These are phyloP conservation scores for Calliphora vicina DNA, from an alignment of 1,140 invertebrate species.

Conservation along the genomic window DNA sequence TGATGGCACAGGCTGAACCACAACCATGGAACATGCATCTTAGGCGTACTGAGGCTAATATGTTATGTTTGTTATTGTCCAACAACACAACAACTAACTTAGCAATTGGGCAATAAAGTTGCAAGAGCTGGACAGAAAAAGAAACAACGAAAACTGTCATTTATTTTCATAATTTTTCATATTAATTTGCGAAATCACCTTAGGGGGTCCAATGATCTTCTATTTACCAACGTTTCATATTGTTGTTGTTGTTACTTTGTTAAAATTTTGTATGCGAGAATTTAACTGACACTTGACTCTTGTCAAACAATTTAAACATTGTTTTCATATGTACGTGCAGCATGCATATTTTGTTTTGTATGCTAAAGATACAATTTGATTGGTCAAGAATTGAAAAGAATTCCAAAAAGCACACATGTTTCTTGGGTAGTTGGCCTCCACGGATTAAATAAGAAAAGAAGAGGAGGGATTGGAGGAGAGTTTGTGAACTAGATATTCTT, in stretches of 20 bases:
- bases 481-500: too few relatives aligned
- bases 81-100: too few relatives aligned
- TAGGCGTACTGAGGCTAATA: not conserved
- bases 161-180: conserved; percentile 35
- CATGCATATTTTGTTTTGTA: not conserved
- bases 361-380: not conserved
- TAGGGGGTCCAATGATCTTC: conserved; percentile 7
- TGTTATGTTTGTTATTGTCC: not conserved
- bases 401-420: not conserved
- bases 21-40: not conserved
- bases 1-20: not conserved
- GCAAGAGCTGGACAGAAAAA: not conserved
- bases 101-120: not conserved
- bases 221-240: not conserved
- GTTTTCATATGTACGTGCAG: not conserved
- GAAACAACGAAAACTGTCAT: not conserved
- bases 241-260: not conserved
- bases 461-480: too few relatives aligned
- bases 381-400: not conserved
- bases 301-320: conserved; percentile 18
- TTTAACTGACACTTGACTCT: conserved; percentile 30
- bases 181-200: conserved; percentile 32
- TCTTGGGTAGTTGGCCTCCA: too few relatives aligned
- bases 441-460: too few relatives aligned
- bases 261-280: not conserved